Conservation (phyloP, 1,140 invertebrate genomes). For the Saxidomus purpurata region DNA sequence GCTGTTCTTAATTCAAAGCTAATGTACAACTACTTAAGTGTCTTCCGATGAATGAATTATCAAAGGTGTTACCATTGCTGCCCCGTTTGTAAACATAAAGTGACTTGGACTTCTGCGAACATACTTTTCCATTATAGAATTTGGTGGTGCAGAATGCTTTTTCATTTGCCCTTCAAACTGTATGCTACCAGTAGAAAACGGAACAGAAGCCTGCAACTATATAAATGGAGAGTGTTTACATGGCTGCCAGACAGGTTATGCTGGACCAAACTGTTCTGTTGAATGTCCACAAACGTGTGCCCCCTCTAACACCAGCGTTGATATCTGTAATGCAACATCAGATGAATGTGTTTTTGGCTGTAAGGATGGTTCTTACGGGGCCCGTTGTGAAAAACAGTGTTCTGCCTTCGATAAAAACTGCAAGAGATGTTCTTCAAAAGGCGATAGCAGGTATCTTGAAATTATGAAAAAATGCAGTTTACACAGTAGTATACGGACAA, state of each 20-base stretch:
- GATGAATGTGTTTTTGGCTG: not conserved
- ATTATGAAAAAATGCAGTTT: too few species aligned
- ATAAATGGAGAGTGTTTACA: not conserved
- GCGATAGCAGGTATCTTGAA: too few species aligned
- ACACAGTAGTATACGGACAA: too few species aligned
- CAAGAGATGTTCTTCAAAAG: not conserved
- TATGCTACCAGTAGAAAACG: too few species aligned
- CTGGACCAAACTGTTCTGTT: slow-evolving; percentile 15
- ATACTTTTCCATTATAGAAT: not conserved
- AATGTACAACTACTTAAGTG: too few species aligned
- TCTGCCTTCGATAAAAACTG: not conserved
- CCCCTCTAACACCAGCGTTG: too few species aligned
- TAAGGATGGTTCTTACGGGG: not conserved
- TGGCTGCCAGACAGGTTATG: not conserved
- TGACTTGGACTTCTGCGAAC: not conserved
- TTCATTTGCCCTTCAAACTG: not conserved
- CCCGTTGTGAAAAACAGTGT: not conserved
- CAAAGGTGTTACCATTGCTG: too few species aligned
- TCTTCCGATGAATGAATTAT: too few species aligned
- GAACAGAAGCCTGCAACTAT: not conserved
- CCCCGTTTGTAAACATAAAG: too few species aligned
- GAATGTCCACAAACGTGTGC: slow-evolving; percentile 11
- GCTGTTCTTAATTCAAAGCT: too few species aligned
- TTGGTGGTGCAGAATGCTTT: not conserved
- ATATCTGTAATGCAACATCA: not conserved